phyloP scores from a whole-genome alignment of 2,113 vertebrate genomes.

The Dicaeum eximium region DNA sequence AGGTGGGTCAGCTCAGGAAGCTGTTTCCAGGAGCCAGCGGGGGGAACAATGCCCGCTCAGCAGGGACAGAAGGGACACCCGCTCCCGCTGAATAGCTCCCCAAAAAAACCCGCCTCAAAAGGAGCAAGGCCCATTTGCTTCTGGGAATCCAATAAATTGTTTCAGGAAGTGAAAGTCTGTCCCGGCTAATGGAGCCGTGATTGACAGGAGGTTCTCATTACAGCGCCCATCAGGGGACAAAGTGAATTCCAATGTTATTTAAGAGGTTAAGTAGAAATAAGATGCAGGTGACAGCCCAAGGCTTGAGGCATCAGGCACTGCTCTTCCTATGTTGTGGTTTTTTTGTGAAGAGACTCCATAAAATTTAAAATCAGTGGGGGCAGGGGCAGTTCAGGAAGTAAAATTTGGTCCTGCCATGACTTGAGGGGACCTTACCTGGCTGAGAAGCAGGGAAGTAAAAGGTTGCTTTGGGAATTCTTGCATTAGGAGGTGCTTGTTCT shows the following conservation, averaged over 20 bases:
- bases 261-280: conserved; percentile 64
- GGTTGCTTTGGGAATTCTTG: not conserved
- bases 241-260: conserved; percentile 70
- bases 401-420: not conserved
- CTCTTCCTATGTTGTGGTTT: not conserved
- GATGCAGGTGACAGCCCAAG: conserved; percentile 64
- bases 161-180: conserved; percentile 80
- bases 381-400: not conserved
- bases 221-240: conserved; percentile 69
- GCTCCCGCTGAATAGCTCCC: conserved; percentile 72
- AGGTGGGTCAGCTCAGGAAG: conserved; percentile 82
- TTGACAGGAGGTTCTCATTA: conserved; percentile 83
- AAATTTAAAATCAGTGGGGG: not conserved
- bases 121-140: conserved; percentile 70
- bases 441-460: not conserved
- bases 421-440: not conserved
- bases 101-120: conserved; percentile 60
- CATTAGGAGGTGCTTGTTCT: not conserved
- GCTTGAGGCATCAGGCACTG: not conserved
- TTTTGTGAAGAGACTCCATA: not conserved
- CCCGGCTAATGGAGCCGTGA: conserved; percentile 80
- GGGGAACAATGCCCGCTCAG: conserved; percentile 77
- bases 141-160: conserved; percentile 83
- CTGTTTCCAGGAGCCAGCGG: conserved; percentile 78
- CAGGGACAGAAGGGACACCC: conserved; percentile 74